Percentiles rank a stretch among this genome's conserved stretches.
phyloP scores from a whole-genome alignment of 2,888 invertebrate species.

The Mesopsocus fuscifrons region DNA sequence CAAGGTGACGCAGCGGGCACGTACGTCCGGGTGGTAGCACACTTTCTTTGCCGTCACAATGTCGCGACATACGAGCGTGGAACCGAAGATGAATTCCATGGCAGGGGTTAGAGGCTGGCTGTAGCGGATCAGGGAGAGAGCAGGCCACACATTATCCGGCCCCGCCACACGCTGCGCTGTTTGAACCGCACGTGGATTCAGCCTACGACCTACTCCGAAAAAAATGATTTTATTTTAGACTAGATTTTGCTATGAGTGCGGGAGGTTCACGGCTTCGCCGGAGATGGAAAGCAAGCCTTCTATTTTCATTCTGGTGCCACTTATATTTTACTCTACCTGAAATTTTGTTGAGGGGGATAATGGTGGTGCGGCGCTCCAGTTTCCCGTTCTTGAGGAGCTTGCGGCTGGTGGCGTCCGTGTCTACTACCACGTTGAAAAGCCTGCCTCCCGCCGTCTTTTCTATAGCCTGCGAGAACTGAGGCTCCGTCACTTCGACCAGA shows the following conservation, averaged over 20 bases:
- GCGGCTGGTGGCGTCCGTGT: constrained; percentile 68
- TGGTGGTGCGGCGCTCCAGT: constrained; percentile 59
- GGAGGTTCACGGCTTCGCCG: no score
- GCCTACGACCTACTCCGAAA: no score
- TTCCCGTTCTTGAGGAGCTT: constrained; percentile 65
- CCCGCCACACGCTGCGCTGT: constrained; percentile 59
- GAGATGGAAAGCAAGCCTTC: no score
- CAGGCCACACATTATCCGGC: constrained; percentile 58
- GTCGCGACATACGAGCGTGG: constrained; percentile 63
- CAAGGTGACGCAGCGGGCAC: constrained; percentile 58
- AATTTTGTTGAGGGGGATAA: constrained; percentile 86
- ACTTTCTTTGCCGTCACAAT: constrained; percentile 60
- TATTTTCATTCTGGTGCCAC: no score
- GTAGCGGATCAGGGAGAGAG: constrained; percentile 59
- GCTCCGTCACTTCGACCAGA: constrained; percentile 53
- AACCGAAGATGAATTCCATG: constrained; percentile 78
- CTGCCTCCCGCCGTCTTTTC: constrained; percentile 71
- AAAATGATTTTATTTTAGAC: no score
- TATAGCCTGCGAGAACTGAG: constrained; percentile 51
- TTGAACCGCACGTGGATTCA: constrained; percentile 37
- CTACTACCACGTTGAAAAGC: constrained; percentile 82
- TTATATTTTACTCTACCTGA: no score
- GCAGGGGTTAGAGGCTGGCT: constrained; percentile 44
- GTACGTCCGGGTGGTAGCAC: constrained; percentile 50
- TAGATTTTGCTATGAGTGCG: no score